Percentiles rank a stretch among this genome's conserved stretches.
phyloP scores from a whole-genome alignment of 2,888 invertebrate species.

The Chironomus riparius region DNA sequence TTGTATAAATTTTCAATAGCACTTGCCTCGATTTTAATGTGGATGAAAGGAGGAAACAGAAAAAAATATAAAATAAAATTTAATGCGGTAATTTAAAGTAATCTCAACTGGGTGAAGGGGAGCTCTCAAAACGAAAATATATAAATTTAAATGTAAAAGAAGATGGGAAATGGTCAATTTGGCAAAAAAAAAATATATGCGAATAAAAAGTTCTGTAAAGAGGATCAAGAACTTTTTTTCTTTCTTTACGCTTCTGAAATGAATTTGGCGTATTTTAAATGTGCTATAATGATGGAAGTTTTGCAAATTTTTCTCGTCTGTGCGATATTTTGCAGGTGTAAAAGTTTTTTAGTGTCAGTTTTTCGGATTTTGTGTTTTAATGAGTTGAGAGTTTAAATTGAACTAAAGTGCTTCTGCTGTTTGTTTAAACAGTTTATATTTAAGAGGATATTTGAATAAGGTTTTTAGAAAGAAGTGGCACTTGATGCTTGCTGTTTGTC shows the following conservation, averaged over 20 bases:
- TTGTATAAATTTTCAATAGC: neutral
- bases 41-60: neutral
- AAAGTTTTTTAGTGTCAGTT: too few species aligned
- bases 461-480: too few species aligned
- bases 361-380: too few species aligned
- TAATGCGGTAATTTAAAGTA: conserved; percentile 4
- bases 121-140: neutral
- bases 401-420: too few species aligned
- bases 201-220: neutral
- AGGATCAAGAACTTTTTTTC: neutral
- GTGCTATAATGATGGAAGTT: neutral
- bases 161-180: conserved; percentile 7
- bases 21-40: neutral
- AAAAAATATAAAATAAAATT: neutral
- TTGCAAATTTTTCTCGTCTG: too few species aligned
- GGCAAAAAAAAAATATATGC: neutral
- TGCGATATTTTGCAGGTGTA: too few species aligned
- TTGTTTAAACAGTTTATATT: too few species aligned
- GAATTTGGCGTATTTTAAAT: neutral
- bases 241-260: neutral
- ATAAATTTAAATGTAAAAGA: neutral
- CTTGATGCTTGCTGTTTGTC: too few species aligned
- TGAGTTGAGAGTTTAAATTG: too few species aligned
- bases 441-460: too few species aligned
- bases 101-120: neutral